Evolutionary conservation across 53 echinoderm and acorn worm genomes (phyloP).

Genomic region (Echinarachnius parma): DNA sequence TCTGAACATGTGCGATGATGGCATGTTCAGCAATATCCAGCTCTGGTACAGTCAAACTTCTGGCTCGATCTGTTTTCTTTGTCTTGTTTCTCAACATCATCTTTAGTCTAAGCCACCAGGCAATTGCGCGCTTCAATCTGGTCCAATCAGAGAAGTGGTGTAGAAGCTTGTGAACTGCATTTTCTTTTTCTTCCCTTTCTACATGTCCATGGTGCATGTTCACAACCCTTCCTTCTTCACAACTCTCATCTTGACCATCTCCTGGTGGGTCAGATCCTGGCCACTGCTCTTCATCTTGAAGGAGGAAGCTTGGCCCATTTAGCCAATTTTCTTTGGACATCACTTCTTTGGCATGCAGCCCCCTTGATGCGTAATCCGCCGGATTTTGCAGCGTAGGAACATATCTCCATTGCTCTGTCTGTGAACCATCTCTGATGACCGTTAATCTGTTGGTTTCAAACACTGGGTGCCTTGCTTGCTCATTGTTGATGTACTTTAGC

Average conservation of each 20-base stretch:
- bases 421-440: slow-evolving; percentile 54
- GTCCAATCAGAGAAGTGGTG: slow-evolving; percentile 51
- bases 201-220: slow-evolving; percentile 9
- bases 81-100: background rate
- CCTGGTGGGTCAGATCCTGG: slow-evolving; percentile 31
- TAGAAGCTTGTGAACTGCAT: slow-evolving; percentile 31
- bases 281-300: slow-evolving; percentile 26
- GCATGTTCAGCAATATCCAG: too few relatives aligned
- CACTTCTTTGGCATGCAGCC: slow-evolving; percentile 38
- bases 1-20: too few relatives aligned
- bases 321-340: slow-evolving; percentile 33
- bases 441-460: slow-evolving; percentile 57
- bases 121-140: slow-evolving; percentile 41
- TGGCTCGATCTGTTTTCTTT: too few relatives aligned
- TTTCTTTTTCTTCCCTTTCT: slow-evolving; percentile 1
- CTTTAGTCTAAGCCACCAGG: slow-evolving; percentile 38
- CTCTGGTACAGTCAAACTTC: too few relatives aligned
- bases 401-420: slow-evolving; percentile 45
- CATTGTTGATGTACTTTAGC: slow-evolving; percentile 43
- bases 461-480: slow-evolving; percentile 45
- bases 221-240: background rate
- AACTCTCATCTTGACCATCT: background rate
- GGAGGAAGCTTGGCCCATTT: slow-evolving; percentile 46
- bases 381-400: slow-evolving; percentile 46
- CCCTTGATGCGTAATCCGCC: slow-evolving; percentile 55